Evolutionary conservation across 2,797 vertebrate species (phyloP).

Genomic region (Falco novaeseelandiae): DNA sequence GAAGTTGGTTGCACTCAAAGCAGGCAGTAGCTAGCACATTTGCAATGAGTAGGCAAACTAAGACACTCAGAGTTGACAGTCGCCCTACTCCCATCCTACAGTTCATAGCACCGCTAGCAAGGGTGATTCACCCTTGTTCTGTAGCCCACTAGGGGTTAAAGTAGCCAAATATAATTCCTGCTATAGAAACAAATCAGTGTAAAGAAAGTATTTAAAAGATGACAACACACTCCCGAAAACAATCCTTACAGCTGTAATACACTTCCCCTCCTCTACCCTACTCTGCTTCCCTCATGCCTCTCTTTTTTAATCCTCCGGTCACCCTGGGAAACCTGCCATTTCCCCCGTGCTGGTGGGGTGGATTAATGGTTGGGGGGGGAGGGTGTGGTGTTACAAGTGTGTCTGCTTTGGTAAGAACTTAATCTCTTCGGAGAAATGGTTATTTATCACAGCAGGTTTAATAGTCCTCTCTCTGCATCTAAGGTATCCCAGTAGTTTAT

Average conservation of each 20-base stretch:
- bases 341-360: fast-evolving
- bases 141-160: neutral
- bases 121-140: neutral
- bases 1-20: neutral
- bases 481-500: neutral
- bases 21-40: neutral
- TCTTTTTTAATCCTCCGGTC: neutral
- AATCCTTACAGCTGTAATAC: neutral
- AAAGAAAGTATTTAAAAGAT: neutral
- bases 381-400: neutral
- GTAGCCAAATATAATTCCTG: neutral
- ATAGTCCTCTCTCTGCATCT: neutral
- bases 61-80: fast-evolving
- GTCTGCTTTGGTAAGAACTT: neutral
- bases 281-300: neutral
- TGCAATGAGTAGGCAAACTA: neutral
- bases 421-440: neutral
- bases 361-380: neutral
- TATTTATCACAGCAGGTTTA: neutral
- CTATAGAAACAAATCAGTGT: neutral
- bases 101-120: neutral
- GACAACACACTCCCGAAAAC: neutral
- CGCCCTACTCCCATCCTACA: neutral
- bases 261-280: neutral
- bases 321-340: neutral